Evolutionary conservation across 1,140 invertebrate genomes (phyloP).

Genomic region (Tachypleus tridentatus): DNA sequence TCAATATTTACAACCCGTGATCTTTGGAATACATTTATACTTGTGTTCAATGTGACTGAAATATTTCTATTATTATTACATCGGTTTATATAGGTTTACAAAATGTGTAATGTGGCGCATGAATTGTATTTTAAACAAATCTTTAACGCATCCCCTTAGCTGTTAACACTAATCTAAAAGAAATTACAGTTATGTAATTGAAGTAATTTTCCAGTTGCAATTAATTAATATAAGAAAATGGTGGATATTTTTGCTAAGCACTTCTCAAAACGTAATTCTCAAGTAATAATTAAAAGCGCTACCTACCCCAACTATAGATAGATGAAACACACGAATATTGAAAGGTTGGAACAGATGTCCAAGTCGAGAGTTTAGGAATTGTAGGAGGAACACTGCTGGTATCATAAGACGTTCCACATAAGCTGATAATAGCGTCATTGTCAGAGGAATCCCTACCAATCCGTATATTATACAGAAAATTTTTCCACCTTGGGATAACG

Average conservation of each 20-base stretch:
- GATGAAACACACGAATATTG: conserved; percentile 59
- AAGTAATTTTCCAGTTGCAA: not conserved
- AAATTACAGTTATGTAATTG: not conserved
- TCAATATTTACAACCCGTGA: no score
- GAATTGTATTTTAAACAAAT: no score
- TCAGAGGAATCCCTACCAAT: conserved; percentile 54
- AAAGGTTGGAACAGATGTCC: conserved; percentile 42
- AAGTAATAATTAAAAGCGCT: not conserved
- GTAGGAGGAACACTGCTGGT: conserved; percentile 43
- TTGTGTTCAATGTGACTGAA: no score
- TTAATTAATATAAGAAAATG: no score
- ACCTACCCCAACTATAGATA: conserved; percentile 43
- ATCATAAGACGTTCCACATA: conserved; percentile 60
- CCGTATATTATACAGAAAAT: conserved; percentile 85
- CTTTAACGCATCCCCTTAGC: no score
- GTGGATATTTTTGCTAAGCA: no score
- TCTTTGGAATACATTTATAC: no score
- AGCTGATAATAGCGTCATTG: conserved; percentile 58
- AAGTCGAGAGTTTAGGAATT: conserved; percentile 27
- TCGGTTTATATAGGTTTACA: no score
- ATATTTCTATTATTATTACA: no score
- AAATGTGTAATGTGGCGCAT: no score
- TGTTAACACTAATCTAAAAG: no score
- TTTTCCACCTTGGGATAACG: conserved; percentile 66
- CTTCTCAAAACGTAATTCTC: no score